These are phyloP conservation scores for Gambusia holbrooki DNA, from an alignment of 2,113 vertebrate genomes.

Conservation along the genomic window DNA sequence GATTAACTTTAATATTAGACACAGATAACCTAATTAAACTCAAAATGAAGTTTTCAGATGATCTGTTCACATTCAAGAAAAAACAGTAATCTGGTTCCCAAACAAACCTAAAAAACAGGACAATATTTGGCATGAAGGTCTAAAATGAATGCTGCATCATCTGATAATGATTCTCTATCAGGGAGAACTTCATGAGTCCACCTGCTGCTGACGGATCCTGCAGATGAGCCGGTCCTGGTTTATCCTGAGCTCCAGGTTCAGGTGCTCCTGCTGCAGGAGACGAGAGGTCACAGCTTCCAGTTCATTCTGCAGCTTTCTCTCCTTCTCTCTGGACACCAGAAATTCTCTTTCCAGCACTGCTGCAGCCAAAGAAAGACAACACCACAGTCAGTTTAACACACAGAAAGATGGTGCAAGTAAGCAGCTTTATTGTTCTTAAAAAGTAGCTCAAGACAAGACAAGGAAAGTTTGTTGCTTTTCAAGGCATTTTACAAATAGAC, in stretches of 20 bases:
- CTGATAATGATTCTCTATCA: no score
- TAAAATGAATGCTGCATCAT: no score
- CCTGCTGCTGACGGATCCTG: conserved; percentile 65
- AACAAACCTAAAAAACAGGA: no score
- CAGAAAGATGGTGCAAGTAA: background rate
- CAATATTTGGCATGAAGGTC: no score
- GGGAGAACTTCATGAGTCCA: background rate
- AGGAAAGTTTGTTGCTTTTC: no score
- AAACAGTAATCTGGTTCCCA: no score
- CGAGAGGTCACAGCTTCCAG: conserved; percentile 50
- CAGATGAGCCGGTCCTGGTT: conserved; percentile 57
- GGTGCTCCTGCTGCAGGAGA: conserved; percentile 69
- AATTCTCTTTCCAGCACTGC: conserved; percentile 70
- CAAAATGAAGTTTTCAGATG: no score
- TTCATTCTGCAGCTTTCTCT: conserved; percentile 68
- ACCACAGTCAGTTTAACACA: background rate
- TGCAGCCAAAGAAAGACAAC: conserved; percentile 35
- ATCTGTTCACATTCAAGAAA: no score
- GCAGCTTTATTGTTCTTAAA: no score
- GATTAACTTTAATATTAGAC: no score
- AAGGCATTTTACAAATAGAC: background rate
- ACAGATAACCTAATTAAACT: no score
- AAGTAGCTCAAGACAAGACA: no score
- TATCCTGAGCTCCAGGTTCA: conserved; percentile 63
- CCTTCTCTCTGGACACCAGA: conserved; percentile 67